Evolutionary conservation across 1,140 invertebrate genomes (phyloP).

Genomic region (Apis laboriosa): DNA sequence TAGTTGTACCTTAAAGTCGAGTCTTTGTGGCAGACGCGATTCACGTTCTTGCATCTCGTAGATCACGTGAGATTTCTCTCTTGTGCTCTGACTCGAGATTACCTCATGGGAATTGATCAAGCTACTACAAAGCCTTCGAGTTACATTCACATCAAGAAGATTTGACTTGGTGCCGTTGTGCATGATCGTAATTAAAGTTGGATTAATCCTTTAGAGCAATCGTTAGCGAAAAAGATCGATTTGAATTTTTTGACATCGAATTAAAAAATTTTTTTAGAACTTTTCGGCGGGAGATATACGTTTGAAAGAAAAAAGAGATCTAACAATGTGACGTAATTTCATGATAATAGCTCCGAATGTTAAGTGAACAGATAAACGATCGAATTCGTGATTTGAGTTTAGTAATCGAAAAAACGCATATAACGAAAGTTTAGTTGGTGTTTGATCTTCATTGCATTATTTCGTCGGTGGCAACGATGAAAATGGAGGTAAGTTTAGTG

Average conservation of each 20-base stretch:
- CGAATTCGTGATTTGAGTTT: constrained; percentile 50
- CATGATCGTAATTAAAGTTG: neutral
- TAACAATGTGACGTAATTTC: constrained; percentile 60
- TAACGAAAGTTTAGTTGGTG: constrained; percentile 53
- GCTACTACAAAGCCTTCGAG: neutral
- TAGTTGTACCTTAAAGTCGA: neutral
- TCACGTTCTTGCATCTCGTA: constrained; percentile 5
- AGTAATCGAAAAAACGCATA: constrained; percentile 15
- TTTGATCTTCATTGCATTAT: constrained; percentile 2
- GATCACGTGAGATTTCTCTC: neutral
- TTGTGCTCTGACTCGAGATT: neutral
- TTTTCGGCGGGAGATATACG: neutral
- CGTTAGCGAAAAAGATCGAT: neutral
- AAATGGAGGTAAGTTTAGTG: constrained; percentile 69
- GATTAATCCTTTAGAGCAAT: neutral
- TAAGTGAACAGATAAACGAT: constrained; percentile 68
- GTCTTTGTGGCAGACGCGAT: neutral
- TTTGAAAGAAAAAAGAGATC: neutral
- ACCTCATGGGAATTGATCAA: neutral
- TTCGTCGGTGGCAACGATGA: constrained; percentile 52
- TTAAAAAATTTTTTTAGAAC: neutral
- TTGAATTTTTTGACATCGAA: neutral
- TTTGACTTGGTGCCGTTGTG: neutral
- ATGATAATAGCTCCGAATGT: constrained; percentile 67
- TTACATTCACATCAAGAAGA: neutral